Evolutionary conservation across 2,797 vertebrate species (phyloP), one percentile per base, ranked within the genome.

Genomic region (Sciurus carolinensis): DNA sequence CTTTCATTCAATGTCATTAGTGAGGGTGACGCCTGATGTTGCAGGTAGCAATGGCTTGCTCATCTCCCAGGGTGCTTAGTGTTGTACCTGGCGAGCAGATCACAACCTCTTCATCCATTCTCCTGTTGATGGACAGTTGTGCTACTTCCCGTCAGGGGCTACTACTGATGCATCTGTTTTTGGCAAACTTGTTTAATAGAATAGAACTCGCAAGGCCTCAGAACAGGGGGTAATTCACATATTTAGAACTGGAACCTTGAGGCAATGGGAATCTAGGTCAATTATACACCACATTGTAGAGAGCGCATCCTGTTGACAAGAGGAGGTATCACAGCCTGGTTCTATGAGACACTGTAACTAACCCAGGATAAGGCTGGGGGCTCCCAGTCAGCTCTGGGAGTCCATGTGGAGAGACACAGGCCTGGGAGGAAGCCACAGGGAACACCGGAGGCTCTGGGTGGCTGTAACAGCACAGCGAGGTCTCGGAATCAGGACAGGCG

Each of bases 1-100:
- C 42, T 28, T 39, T 54, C 22, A 17, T 36, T 72, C 11, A 5
- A 14, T 0, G 0, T 3, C 15, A 7, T 39, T 22, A 42, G 54
- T 66, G 50, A 69, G 14, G 54, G 30, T n/a, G 14, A 10, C 0
- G 10, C 4, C 0, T 36, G 18, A 28, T 0, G 11, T 0, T 33
- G 18, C 66, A 4, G 0, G 52, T 4, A 26, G 59, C 42, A 24
- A 10, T 0, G 5, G 72, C 11, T 33, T 0, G 1, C 66, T 57
- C 0, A 33, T 26, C 42, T 57, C n/a, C 87, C 8, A 1, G 33
- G 69, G 3, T 11, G 57, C 20, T 5, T 33, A 44, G 28, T 7
- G 12, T 28, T 39, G 24, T 18, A 7, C 5, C 1, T 8, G 17
- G 2, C 0, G 4, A 26, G 0, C 1, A 3, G 1, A 73, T 30